Evolutionary conservation across 2,888 invertebrate species (phyloP).

Genomic region (Fissipunctia ypsillon): DNA sequence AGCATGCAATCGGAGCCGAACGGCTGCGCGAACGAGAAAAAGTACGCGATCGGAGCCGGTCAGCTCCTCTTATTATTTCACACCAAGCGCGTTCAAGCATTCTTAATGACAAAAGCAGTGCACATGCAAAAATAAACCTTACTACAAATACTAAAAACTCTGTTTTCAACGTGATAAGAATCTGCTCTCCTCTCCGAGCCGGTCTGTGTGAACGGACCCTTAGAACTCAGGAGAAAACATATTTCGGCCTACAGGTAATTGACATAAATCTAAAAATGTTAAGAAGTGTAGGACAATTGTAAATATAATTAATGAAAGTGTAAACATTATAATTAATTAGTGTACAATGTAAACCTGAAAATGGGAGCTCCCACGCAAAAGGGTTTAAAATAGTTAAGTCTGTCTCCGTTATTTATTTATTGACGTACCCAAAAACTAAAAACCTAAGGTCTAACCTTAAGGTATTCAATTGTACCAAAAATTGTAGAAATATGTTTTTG

Average conservation of each 20-base stretch:
- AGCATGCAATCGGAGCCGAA: too few relatives aligned
- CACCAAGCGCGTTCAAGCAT: too few relatives aligned
- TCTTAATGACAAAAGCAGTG: too few relatives aligned
- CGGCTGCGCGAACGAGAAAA: too few relatives aligned
- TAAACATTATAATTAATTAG: not conserved
- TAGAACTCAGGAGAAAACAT: not conserved
- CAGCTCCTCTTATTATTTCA: too few relatives aligned
- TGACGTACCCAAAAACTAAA: slow-evolving; percentile 17
- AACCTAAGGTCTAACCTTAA: slow-evolving; percentile 40
- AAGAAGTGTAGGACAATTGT: slow-evolving; percentile 23
- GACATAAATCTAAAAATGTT: not conserved
- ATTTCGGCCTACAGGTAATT: slow-evolving; percentile 38
- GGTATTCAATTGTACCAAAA: slow-evolving; percentile 53
- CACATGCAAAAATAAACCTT: too few relatives aligned
- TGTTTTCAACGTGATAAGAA: too few relatives aligned
- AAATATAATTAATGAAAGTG: slow-evolving; percentile 20
- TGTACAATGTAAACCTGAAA: slow-evolving; percentile 11
- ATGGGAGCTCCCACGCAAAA: not conserved
- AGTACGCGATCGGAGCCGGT: too few relatives aligned
- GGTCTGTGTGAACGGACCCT: too few relatives aligned
- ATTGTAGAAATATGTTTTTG: slow-evolving; percentile 48
- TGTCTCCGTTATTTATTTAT: slow-evolving; percentile 10
- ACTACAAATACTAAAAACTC: too few relatives aligned
- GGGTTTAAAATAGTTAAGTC: not conserved
- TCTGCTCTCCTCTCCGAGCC: too few relatives aligned